Evolutionary conservation across 1,140 invertebrate species (phyloP), one percentile per base, ranked within the genome.

Genomic region (Leptoteleia sp.): DNA sequence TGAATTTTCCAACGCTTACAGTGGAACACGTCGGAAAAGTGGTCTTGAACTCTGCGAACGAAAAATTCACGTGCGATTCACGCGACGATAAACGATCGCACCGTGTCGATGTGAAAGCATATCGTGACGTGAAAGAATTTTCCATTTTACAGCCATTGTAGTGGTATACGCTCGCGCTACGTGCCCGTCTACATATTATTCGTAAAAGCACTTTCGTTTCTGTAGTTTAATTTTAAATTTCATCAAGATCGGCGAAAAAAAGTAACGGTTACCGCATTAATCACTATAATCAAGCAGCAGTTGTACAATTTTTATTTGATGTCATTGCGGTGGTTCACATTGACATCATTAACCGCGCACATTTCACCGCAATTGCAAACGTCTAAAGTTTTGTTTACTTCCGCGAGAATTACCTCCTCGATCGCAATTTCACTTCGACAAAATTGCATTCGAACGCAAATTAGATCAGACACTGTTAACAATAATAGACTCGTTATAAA

Each of bases 81-180:
- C 57, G 61, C 47, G 77, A 57, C 57, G 77, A 76, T 80, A 81
- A 76, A 47, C 38, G 55, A 76, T 47, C 54, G 38, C 47, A 82
- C 40, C 80, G 70, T 77, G 78, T 76, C 80, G 75, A 76, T 61
- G 75, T 70, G 81, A 82, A 82, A 82, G 78, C 71, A 79, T 70
- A 72, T 48, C 73, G 59, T 68, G 78, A 42, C 73, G 73, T 78
- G 61, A 17, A 62, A 73, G 43, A 57, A 81, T 82, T 80, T 81
- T 45, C 76, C 65, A 79, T 79, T 81, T 82, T 73, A 61, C 57
- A 59, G 52, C 17, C 47, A 45, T 33, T 19, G 19, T 22, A 11
- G 15, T 35, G 6, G 45, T 40, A 40, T 4, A 40, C 31, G 17
- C n/a, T 25, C 0, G 9, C 12, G 25, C 43, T 29, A 3, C n/a